Percentiles rank a stretch among this genome's conserved stretches.
Conservation (phyloP, 2,797 vertebrate genomes). For the Aldrovandia affinis region DNA sequence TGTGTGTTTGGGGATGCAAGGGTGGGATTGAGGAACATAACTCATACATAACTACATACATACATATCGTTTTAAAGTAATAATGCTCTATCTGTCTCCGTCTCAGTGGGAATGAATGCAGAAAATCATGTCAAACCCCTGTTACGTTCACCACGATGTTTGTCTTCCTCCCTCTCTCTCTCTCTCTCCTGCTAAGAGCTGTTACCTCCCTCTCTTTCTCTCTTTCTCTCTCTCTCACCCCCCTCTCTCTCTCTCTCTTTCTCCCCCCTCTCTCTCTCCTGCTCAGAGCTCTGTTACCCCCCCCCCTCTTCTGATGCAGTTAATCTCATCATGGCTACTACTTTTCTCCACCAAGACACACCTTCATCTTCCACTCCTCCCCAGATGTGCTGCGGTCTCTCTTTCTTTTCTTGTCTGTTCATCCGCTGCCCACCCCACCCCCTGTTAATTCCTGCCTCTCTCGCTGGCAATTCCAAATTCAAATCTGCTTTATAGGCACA, state of each 20-base stretch:
- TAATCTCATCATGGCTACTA: not conserved
- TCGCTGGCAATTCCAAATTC: not conserved
- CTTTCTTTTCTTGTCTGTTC: not conserved
- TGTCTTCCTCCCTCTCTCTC: too few species aligned
- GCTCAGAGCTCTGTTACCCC: too few species aligned
- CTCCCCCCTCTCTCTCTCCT: not conserved
- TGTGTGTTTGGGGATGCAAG: not conserved
- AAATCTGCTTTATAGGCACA: not conserved
- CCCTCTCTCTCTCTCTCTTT: too few species aligned
- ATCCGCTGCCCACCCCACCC: not conserved
- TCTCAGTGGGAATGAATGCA: not conserved
- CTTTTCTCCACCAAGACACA: not conserved
- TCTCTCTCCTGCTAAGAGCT: not conserved
- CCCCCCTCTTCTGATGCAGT: not conserved
- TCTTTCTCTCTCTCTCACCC: too few species aligned
- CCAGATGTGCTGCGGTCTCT: not conserved
- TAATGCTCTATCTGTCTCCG: not conserved
- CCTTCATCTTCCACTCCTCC: not conserved
- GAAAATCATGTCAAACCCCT: constrained; percentile 12
- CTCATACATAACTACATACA: too few species aligned
- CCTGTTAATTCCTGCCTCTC: not conserved
- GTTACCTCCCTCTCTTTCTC: not conserved
- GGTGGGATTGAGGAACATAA: not conserved
- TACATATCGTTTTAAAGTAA: not conserved
- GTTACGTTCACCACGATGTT: not conserved